Evolutionary conservation across 2,797 vertebrate genomes (phyloP), one percentile per base, ranked within the genome.

Genomic region (Acanthiza pusilla): DNA sequence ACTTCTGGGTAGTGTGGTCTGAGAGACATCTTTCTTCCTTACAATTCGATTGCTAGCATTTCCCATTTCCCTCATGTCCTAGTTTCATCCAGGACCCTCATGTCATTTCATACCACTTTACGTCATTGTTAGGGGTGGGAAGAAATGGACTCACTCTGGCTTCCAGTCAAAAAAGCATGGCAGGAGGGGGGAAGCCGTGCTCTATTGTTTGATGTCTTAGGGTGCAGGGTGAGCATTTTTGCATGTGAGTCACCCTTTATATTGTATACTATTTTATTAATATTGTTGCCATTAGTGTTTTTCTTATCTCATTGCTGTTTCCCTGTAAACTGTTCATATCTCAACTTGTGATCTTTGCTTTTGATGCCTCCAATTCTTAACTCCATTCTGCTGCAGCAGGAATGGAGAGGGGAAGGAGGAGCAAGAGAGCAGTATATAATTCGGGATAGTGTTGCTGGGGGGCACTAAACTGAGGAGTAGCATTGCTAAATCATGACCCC

Each of bases 351-450:
- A 18, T 80, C n/a, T 80, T 66, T 11, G 26, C 36, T 80, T 53
- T 34, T 80, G 26, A 10, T 5, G 3, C 65, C n/a, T 74, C 25
- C 34, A 26, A 1, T 54, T 60, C 25, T 34, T 29, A 47, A 21
- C 9, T 60, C 53, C 16, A n/a, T 73, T n/a, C n/a, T 4, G 1
- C 29, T 11, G 11, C 30, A 32, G 21, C 0, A 0, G 54, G 29
- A 74, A 54, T 15, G 27, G 29, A 13, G 53, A 34, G 20, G 25
- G 47, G 19, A 67, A 74, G 47, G 54, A 34, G 30, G 22, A 67
- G 2, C 15, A 26, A 26, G 22, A 54, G 12, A 54, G 26, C 21
- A 53, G 5, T 42, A 7, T 61, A 47, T 54, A 7, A 19, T 81
- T 54, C 42, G 40, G 6, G 30, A 29, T 22, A 81, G 34, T 32